Evolutionary conservation across 1,140 invertebrate genomes (phyloP).

Genomic region (Drosophila prosaltans): DNA sequence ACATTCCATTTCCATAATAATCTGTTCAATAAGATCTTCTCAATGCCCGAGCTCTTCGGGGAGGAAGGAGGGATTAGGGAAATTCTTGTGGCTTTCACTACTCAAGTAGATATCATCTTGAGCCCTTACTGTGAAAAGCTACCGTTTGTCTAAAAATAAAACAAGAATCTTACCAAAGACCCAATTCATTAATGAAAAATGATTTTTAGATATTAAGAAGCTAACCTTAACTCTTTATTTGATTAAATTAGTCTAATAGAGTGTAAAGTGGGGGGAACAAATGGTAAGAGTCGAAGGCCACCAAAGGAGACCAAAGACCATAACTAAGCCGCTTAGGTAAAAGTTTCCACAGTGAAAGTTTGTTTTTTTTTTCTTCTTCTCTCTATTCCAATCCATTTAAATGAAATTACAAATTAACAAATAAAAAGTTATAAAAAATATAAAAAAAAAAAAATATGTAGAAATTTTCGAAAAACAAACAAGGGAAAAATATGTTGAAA

Average conservation of each 20-base stretch:
- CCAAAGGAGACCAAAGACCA: conserved; percentile 51
- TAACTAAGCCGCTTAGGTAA: conserved; percentile 56
- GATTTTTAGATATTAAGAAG: conserved; percentile 58
- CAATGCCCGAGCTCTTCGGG: conserved; percentile 2
- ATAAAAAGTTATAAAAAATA: conserved; percentile 35
- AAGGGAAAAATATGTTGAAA: conserved; percentile 51
- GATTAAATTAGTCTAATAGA: conserved; percentile 77
- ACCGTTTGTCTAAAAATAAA: conserved; percentile 33
- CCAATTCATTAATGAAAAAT: conserved; percentile 78
- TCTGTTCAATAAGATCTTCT: conserved; percentile 40
- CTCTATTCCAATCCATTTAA: conserved; percentile 38
- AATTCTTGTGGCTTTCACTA: conserved; percentile 57
- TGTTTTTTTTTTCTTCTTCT: conserved; percentile 4
- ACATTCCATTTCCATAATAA: conserved; percentile 16
- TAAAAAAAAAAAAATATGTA: conserved; percentile 48
- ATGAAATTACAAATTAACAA: conserved; percentile 72
- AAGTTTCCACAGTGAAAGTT: conserved; percentile 69
- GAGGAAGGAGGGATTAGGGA: conserved; percentile 26
- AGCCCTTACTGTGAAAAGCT: conserved; percentile 33
- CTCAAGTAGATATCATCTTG: conserved; percentile 40
- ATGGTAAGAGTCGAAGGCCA: conserved; percentile 39
- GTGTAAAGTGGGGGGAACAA: conserved; percentile 67
- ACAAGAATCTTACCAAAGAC: conserved; percentile 20
- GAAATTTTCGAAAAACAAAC: conserved; percentile 40
- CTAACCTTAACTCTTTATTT: conserved; percentile 57